Percentiles rank a stretch among this genome's conserved stretches.
phyloP scores from a whole-genome alignment of 2,888 invertebrate species.

The Encarsia formosa region DNA sequence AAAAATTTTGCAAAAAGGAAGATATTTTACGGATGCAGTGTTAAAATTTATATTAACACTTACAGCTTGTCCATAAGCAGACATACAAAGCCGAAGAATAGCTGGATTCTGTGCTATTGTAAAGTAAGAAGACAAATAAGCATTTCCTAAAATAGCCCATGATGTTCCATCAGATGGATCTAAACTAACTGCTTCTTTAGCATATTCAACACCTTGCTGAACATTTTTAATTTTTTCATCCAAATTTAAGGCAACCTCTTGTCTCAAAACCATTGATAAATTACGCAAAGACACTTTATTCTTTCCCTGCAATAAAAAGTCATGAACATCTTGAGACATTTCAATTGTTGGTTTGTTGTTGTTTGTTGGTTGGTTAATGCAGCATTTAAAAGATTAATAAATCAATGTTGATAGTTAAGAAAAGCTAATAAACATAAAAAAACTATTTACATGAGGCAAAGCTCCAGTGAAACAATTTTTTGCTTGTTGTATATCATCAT shows the following conservation, averaged over 20 bases:
- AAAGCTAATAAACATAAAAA: slow-evolving; percentile 9
- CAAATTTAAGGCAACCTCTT: slow-evolving; percentile 55
- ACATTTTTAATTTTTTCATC: slow-evolving; percentile 61
- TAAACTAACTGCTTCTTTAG: slow-evolving; percentile 76
- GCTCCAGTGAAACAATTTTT: slow-evolving; percentile 80
- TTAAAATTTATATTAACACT: slow-evolving; percentile 37
- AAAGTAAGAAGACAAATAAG: slow-evolving; percentile 78
- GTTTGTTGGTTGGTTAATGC: too few species aligned
- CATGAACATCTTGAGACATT: too few species aligned
- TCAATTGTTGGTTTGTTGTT: too few species aligned
- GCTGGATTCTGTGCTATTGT: slow-evolving; percentile 68
- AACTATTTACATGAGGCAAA: slow-evolving; percentile 60
- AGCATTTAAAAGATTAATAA: too few species aligned
- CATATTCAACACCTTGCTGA: slow-evolving; percentile 69
- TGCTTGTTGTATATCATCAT: slow-evolving; percentile 73
- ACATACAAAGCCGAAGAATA: slow-evolving; percentile 68
- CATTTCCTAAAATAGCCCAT: slow-evolving; percentile 82
- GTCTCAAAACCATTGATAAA: slow-evolving; percentile 76
- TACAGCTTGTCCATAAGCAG: slow-evolving; percentile 78
- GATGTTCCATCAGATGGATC: slow-evolving; percentile 76
- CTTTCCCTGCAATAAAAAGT: slow-evolving; percentile 56
- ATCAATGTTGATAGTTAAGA: slow-evolving; percentile 9
- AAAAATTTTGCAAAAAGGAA: not conserved
- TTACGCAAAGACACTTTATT: slow-evolving; percentile 75
- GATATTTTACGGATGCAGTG: not conserved